Conservation (phyloP, 2,113 vertebrate genomes). For the Tyrannus savana region DNA sequence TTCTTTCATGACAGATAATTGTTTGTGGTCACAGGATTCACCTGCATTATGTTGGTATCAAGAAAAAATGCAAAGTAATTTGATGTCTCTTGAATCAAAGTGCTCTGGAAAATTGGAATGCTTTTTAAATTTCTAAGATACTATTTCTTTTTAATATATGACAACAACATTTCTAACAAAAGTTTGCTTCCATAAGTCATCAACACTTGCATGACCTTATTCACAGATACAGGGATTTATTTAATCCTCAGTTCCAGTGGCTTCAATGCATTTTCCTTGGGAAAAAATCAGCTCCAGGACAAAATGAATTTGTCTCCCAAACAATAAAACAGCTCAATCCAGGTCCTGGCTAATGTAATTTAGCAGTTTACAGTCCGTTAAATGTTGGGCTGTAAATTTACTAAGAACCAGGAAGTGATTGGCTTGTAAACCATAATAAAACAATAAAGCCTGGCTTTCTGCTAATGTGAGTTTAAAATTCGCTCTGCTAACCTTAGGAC, state of each 20-base stretch:
- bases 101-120: not conserved
- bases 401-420: not conserved
- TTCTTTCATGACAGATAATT: not conserved
- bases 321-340: not conserved
- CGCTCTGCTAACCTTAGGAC: not conserved
- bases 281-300: not conserved
- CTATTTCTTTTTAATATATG: not conserved
- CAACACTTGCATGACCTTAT: not conserved
- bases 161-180: not conserved
- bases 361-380: not conserved
- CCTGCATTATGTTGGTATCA: not conserved
- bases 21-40: not conserved
- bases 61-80: not conserved
- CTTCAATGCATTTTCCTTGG: not conserved
- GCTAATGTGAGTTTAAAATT: not conserved
- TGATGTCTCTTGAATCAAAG: not conserved
- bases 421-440: slow-evolving; percentile 20
- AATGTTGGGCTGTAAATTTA: slow-evolving; percentile 20
- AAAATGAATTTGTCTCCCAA: not conserved
- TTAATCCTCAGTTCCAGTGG: not conserved
- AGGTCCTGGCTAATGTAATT: not conserved
- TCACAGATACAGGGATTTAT: not conserved
- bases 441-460: not conserved
- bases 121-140: not conserved
- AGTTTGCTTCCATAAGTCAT: slow-evolving; percentile 3